Base-by-base conservation (phyloP, 2,113 vertebrate genomes). In the Xiphophorus couchianus region DNA sequence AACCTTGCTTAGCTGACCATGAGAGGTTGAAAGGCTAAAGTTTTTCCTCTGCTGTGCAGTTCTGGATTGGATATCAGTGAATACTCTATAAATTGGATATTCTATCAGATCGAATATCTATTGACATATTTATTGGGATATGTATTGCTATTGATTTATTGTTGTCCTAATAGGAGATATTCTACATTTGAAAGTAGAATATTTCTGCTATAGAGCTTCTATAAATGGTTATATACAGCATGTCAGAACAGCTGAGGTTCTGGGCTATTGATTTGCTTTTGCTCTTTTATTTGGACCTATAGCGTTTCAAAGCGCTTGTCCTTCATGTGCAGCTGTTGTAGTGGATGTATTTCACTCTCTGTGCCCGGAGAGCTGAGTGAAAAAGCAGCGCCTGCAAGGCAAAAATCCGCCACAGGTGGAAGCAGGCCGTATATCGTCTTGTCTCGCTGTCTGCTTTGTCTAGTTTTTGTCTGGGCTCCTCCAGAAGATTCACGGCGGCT, bases 381-480 rank as follows among this genome's bases (percentile, higher is more conserved):
- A 77, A n/a, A 29, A 1, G 13, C 19, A 67, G 51, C 10, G 5
- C 27, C 33, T 25, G 42, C 4, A 25, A 42, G 9, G 31, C 58
- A 48, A 74, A 4, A 73, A 76, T 64, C 71, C 29, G 76, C 82
- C 13, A 88, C 84, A 91, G 84, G 83, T 86, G 85, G 82, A 83
- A 58, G 14, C 51, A 12, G 74, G 54, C 51, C 25, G 7, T 61
- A 48, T 67, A 78, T 78, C 19, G 14, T 80, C 74, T 71, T 37
- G 3, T 82, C 77, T 72, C 48, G 0, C 42, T 33, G 76, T 66
- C 74, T 76, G 28, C 63, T 64, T 65, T 15, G 15, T 79, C 61
- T 70, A 12, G 74, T 66, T 69, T 81, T 81, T 22, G 70, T 75
- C 71, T 35, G 54, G 71, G 60, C 80, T 35, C 37, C 11, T 60